Evolutionary conservation across 2,113 vertebrate genomes (phyloP), one percentile per base, ranked within the genome.

Genomic region (Ochotona curzoniae): DNA sequence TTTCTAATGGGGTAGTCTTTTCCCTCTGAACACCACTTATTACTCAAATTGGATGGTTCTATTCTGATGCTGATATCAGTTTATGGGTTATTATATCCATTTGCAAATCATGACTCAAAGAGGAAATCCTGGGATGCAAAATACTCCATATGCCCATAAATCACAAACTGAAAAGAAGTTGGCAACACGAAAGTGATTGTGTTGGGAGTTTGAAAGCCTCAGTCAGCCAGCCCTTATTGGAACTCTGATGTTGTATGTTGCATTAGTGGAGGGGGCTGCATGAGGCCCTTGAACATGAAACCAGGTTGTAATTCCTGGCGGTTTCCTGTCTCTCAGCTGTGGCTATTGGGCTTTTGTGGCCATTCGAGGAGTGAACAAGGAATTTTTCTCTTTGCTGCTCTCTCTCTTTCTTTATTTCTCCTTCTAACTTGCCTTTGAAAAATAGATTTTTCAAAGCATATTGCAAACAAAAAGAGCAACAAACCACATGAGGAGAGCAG

Each of bases 61-160:
- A 67, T 96, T 96, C 94, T 89, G 92, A 90, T 96, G 96, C 96
- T 93, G 95, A 93, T 96, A 95, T 90, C 95, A 96, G 94, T 95
- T 96, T 96, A 95, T 95, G 95, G 94, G 78, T 95, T 96, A 94
- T 97, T 97, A 94, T 96, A 94, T 93, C 93, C 89, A 95, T 94
- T 97, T 96, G 87, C 87, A 96, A 97, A 97, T 97, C 90, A 94
- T 91, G 90, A 94, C 85, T 96, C 92, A 92, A 94, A 94, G 92
- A 95, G 90, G 44, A 94, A 96, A 96, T 86, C 90, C 88, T 94
- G 87, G 89, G 83, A 96, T 95, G 75, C 85, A 92, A 96, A 97
- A 95, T 71, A 95, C 66, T 90, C 94, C 95, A 94, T 96, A 93
- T 96, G 94, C 47, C 93, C 93, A 95, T 94, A 97, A 96, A 96